A percentile compares a stretch with the other conserved stretches of the same genome.
Conservation (phyloP, 2,113 vertebrate species). For the Hippocampus zosterae region DNA sequence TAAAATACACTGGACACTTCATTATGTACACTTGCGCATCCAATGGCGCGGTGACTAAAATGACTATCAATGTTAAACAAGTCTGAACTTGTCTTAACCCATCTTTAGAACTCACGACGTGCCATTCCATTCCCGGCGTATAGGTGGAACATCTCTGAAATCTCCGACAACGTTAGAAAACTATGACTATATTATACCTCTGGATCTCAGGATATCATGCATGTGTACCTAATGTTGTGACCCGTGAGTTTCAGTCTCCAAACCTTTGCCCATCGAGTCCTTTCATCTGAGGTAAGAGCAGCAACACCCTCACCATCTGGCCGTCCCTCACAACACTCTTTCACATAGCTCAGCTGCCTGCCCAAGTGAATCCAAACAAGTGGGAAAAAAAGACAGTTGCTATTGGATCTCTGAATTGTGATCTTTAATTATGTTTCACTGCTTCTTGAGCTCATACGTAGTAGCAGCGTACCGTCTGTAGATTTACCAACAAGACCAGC, state of each 20-base stretch:
- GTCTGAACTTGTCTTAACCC: neutral
- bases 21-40: neutral
- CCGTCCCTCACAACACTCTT: slow-evolving; percentile 74
- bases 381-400: neutral
- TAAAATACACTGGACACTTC: neutral
- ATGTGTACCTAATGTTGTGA: neutral
- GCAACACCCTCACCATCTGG: slow-evolving; percentile 80
- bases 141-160: neutral
- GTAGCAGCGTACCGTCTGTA: too few relatives aligned
- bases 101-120: neutral
- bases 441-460: too few relatives aligned
- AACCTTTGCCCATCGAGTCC: slow-evolving; percentile 91
- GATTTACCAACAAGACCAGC: too few relatives aligned
- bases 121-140: neutral
- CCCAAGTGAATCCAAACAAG: neutral
- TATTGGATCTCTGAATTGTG: neutral
- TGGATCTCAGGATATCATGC: neutral
- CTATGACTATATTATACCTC: neutral
- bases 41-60: neutral
- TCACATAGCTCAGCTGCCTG: slow-evolving; percentile 84
- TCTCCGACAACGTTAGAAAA: neutral
- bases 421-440: neutral
- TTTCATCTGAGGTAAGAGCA: slow-evolving; percentile 83
- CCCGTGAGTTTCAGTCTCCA: neutral
- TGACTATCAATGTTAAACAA: neutral